A percentile compares a stretch with the other conserved stretches of the same genome.
Conservation (phyloP, 2,113 vertebrate genomes). For the Sinocyclocheilus rhinocerous region DNA sequence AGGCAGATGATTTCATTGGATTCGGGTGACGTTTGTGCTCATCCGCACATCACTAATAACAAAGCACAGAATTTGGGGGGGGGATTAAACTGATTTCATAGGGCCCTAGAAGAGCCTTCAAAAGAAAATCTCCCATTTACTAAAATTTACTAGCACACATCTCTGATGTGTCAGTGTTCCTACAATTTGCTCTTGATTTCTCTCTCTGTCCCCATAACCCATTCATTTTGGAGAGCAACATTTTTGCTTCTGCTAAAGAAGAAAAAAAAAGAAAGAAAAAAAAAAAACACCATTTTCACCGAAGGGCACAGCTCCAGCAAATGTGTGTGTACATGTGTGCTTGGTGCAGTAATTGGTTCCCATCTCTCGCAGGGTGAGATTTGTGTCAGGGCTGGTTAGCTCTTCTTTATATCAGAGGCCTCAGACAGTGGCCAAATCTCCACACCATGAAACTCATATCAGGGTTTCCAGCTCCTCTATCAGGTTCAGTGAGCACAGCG, state of each 20-base stretch:
- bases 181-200: neutral
- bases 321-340: constrained; percentile 26
- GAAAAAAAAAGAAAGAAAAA: neutral
- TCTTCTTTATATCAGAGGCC: constrained; percentile 62
- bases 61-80: too few relatives aligned
- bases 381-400: constrained; percentile 62
- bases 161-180: neutral
- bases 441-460: constrained; percentile 54
- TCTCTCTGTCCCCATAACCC: constrained; percentile 19
- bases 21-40: too few relatives aligned
- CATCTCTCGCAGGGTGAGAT: constrained; percentile 57
- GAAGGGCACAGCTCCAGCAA: constrained; percentile 41
- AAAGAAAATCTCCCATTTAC: neutral
- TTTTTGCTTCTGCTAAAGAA: constrained; percentile 30
- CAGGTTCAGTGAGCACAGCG: constrained; percentile 4
- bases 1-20: too few relatives aligned
- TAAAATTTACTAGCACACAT: neutral
- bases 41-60: too few relatives aligned
- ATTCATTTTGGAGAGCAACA: constrained; percentile 26
- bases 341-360: constrained; percentile 62
- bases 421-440: constrained; percentile 56
- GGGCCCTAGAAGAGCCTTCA: neutral
- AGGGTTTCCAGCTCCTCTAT: constrained; percentile 46
- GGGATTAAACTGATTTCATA: too few relatives aligned
- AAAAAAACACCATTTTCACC: constrained; percentile 19